Evolutionary conservation across 2,888 invertebrate genomes (phyloP).

Genomic region (Bellardia bayeri): DNA sequence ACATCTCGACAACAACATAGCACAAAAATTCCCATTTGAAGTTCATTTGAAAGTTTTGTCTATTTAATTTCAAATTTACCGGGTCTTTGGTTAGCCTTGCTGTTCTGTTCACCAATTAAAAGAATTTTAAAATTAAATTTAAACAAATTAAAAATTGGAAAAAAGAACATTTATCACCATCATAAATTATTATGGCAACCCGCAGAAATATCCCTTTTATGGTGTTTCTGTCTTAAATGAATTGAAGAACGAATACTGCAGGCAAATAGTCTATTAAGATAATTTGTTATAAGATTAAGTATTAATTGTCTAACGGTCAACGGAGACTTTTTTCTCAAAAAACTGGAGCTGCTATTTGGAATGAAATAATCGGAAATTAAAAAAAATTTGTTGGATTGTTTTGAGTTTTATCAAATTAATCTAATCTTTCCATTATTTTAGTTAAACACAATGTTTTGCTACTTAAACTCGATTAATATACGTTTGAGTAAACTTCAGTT

Average conservation of each 20-base stretch:
- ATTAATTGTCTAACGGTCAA: constrained; percentile 24
- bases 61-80: constrained; percentile 38
- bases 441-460: background rate
- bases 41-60: constrained; percentile 59
- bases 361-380: no score
- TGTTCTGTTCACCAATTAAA: constrained; percentile 43
- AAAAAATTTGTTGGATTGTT: no score
- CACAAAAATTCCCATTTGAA: constrained; percentile 39
- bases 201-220: constrained; percentile 57
- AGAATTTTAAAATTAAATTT: constrained; percentile 66
- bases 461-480: background rate
- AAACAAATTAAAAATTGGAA: constrained; percentile 60
- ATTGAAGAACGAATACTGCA: background rate
- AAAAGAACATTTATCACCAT: constrained; percentile 67
- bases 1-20: no score
- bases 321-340: background rate
- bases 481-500: background rate
- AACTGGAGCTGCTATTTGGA: background rate
- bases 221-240: background rate
- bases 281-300: constrained; percentile 22
- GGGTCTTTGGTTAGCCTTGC: constrained; percentile 21
- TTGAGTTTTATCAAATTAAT: no score
- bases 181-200: constrained; percentile 72
- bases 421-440: no score
- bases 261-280: constrained; percentile 58